phyloP scores from a whole-genome alignment of 2,888 invertebrate species.

The Eutolmus rufibarbis region DNA sequence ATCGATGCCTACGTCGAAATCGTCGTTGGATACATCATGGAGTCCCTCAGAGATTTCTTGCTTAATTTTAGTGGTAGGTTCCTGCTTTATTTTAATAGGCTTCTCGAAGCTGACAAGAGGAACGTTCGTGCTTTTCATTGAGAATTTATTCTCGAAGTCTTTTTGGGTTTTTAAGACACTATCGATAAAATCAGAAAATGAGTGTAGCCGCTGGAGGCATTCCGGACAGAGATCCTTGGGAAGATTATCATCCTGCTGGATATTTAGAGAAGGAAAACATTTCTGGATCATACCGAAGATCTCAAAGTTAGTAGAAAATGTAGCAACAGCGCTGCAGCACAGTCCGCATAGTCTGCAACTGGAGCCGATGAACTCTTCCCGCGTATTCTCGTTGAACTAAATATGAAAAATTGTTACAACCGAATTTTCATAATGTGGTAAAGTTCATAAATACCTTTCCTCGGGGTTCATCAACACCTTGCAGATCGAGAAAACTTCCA shows the following conservation, averaged over 20 bases:
- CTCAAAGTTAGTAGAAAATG: conserved; percentile 59
- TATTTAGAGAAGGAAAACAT: conserved; percentile 61
- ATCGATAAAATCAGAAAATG: conserved; percentile 59
- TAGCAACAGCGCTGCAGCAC: conserved; percentile 53
- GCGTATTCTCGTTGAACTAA: background rate
- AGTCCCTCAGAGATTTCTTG: conserved; percentile 59
- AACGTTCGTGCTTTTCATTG: background rate
- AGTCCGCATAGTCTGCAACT: conserved; percentile 59
- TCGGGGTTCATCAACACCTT: background rate
- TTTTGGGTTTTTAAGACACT: conserved; percentile 58
- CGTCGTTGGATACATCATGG: conserved; percentile 47
- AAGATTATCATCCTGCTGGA: conserved; percentile 58
- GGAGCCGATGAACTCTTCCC: background rate
- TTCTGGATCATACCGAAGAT: conserved; percentile 60
- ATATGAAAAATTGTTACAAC: background rate
- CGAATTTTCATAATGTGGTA: background rate
- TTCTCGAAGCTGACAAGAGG: conserved; percentile 48
- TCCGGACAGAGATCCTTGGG: conserved; percentile 58
- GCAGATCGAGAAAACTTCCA: conserved; percentile 36
- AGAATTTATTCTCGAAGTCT: conserved; percentile 56
- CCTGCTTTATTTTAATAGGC: conserved; percentile 60
- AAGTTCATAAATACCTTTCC: background rate
- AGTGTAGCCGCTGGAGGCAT: conserved; percentile 56
- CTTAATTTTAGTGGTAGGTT: conserved; percentile 60
- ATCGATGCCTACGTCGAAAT: background rate